A percentile compares a stretch with the other conserved stretches of the same genome.
Evolutionary conservation across 2,888 invertebrate species (phyloP).

Genomic region (Catocala nupta): DNA sequence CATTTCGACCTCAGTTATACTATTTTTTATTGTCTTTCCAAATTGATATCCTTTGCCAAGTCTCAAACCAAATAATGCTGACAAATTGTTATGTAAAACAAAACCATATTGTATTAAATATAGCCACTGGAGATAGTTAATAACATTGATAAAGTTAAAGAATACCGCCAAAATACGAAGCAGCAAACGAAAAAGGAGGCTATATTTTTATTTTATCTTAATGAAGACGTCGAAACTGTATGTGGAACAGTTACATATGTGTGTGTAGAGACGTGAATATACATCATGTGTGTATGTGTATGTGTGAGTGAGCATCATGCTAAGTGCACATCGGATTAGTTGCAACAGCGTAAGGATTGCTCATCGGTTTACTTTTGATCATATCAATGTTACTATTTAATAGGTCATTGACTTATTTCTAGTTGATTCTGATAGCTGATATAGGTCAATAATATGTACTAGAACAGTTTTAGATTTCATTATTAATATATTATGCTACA

Average conservation of each 20-base stretch:
- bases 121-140: constrained; percentile 21
- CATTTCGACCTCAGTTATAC: not conserved
- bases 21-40: no score
- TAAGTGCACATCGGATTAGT: constrained; percentile 8
- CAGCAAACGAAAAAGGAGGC: constrained; percentile 19
- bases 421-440: no score
- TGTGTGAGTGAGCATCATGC: not conserved
- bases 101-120: constrained; percentile 28
- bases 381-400: no score
- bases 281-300: not conserved
- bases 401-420: no score
- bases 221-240: constrained; percentile 30
- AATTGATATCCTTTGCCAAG: constrained; percentile 11
- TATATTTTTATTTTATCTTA: constrained; percentile 47
- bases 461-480: no score
- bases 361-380: not conserved
- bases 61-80: constrained; percentile 2
- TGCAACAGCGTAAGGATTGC: not conserved
- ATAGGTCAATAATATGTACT: no score
- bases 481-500: no score
- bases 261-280: not conserved
- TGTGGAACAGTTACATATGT: constrained; percentile 35
- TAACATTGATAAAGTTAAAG: constrained; percentile 21
- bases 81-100: constrained; percentile 18
- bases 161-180: constrained; percentile 31